phyloP scores from a whole-genome alignment of 2,888 invertebrate species.

The Prenolepis imparis region DNA sequence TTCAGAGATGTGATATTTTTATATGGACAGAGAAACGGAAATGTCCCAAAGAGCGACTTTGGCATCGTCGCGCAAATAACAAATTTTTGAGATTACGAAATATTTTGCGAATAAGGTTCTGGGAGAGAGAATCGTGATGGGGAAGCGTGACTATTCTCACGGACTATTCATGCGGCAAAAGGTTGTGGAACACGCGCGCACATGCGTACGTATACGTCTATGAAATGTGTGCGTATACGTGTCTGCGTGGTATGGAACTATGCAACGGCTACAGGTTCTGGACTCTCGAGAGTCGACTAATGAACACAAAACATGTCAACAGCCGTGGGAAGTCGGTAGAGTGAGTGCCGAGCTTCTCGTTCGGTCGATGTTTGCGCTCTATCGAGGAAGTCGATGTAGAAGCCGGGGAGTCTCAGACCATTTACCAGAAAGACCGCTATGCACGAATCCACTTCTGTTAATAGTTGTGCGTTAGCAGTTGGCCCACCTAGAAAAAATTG shows the following conservation, averaged over 20 bases:
- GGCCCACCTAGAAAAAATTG: conserved; percentile 32
- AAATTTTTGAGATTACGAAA: conserved; percentile 46
- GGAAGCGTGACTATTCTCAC: conserved; percentile 76
- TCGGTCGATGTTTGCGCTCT: conserved; percentile 68
- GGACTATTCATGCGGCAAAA: conserved; percentile 77
- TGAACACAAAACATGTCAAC: conserved; percentile 86
- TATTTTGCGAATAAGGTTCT: conserved; percentile 36
- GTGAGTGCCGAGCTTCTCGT: conserved; percentile 62
- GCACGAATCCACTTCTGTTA: conserved; percentile 58
- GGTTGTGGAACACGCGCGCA: conserved; percentile 70
- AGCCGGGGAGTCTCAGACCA: conserved; percentile 51
- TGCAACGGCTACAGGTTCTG: conserved; percentile 68
- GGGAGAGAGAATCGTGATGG: conserved; percentile 45
- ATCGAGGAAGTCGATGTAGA: conserved; percentile 66
- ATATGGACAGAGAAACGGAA: background rate
- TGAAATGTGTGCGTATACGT: conserved; percentile 27
- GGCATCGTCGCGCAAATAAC: background rate
- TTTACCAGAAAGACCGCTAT: conserved; percentile 60
- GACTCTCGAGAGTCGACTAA: conserved; percentile 80
- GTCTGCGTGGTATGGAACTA: conserved; percentile 60
- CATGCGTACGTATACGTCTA: conserved; percentile 24
- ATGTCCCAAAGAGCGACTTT: background rate
- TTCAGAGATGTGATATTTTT: background rate
- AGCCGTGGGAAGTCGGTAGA: conserved; percentile 83
- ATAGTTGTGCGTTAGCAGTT: conserved; percentile 21